Evolutionary conservation across 2,888 invertebrate species (phyloP), one percentile per base, ranked within the genome.

Genomic region (Pediacus dermestoides): DNA sequence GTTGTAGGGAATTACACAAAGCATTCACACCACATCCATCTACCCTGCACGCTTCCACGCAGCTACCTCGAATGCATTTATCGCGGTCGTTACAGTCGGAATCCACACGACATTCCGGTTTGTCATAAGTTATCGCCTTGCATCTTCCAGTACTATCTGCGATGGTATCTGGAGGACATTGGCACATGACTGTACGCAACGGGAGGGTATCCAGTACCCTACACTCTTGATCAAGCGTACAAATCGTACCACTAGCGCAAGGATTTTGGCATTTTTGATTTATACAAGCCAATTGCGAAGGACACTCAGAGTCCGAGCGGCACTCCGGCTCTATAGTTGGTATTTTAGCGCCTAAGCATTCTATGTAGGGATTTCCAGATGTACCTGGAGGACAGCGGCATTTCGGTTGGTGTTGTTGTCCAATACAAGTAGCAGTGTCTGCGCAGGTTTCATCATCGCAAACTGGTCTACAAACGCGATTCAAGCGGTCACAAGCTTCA

Each of bases 361-460:
- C 76, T 3, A 80, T 69, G 62, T 83, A 87, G 1, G 92, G 85
- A 71, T 91, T 88, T 37, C 92, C 92, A 12, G 71, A 74, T 13
- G 78, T 82, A 21, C 88, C 88, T 1, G 81, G 71, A 16, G 80
- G 78, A 61, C 93, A 93, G 9, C 72, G 70, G 64, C 93, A 93
- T 33, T 78, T 75, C 0, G 89, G 81, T 61, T 86, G 83, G 63
- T 92, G 92, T 37, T 78, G 75, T 50, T 74, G 75, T 2, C 85
- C 85, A 6, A 77, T 70, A 61, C 92, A 93, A n/a, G 75, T 70
- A 2, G 92, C 90, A 10, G 79, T 80, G 1, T 78, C 74, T 0
- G 87, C 88, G 59, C 93, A 93, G 0, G 85, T 80, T 37, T 83
- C 82, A n/a, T 82, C 82, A 3, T 84, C 81, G 61, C 91, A 91